Evolutionary conservation across 2,797 vertebrate genomes (phyloP).

Genomic region (Apogon talboti): DNA sequence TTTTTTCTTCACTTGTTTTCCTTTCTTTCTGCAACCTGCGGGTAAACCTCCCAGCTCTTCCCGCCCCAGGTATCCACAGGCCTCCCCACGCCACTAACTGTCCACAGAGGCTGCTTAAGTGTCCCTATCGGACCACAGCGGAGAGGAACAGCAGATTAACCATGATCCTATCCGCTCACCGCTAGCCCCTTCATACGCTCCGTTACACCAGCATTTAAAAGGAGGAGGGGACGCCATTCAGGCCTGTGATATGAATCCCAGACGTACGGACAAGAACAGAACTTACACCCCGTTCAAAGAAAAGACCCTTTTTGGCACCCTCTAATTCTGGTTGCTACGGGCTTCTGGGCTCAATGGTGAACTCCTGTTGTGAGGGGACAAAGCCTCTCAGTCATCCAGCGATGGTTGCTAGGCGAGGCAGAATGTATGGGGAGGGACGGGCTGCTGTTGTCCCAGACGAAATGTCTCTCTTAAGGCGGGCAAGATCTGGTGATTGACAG

Average conservation of each 20-base stretch:
- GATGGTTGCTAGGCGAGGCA: constrained; percentile 87
- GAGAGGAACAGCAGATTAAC: constrained; percentile 92
- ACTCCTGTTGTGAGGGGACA: constrained; percentile 82
- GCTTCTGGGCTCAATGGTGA: constrained; percentile 79
- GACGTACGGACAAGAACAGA: constrained; percentile 86
- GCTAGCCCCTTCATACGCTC: constrained; percentile 84
- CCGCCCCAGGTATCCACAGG: constrained; percentile 60
- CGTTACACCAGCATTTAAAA: constrained; percentile 89
- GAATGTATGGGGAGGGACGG: constrained; percentile 83
- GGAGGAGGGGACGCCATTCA: constrained; percentile 88
- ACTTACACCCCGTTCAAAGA: constrained; percentile 83
- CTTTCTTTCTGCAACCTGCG: constrained; percentile 24
- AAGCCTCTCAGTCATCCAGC: constrained; percentile 79
- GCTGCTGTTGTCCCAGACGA: constrained; percentile 86
- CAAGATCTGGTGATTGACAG: constrained; percentile 85
- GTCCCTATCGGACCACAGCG: constrained; percentile 87
- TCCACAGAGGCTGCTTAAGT: constrained; percentile 88
- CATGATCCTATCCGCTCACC: constrained; percentile 91
- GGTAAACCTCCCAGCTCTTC: constrained; percentile 40
- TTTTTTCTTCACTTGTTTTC: neutral
- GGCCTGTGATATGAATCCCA: constrained; percentile 89
- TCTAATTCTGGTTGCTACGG: constrained; percentile 82
- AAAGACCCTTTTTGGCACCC: constrained; percentile 81
- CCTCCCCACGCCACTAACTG: constrained; percentile 73
- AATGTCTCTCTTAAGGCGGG: constrained; percentile 86